phyloP scores from a whole-genome alignment of 2,797 vertebrate species.

The Acomys russatus region DNA sequence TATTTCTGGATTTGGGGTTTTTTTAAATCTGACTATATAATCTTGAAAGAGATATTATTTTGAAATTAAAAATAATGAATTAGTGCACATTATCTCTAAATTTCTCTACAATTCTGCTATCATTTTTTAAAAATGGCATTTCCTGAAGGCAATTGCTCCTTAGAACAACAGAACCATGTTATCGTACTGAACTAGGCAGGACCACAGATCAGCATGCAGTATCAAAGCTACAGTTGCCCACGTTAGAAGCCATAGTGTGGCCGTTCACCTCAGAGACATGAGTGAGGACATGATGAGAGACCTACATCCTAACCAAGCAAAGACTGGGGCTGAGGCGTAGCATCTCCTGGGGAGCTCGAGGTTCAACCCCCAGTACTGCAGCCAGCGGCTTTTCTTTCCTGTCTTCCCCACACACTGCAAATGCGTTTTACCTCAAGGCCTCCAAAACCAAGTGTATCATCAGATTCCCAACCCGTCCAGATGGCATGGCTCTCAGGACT shows the following conservation, averaged over 20 bases:
- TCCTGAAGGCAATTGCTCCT: not conserved
- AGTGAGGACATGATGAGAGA: not conserved
- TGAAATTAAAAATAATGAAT: slow-evolving; percentile 18
- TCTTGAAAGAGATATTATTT: not conserved
- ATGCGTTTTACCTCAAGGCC: not conserved
- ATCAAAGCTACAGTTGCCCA: not conserved
- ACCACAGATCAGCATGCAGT: accelerated
- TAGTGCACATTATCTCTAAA: not conserved
- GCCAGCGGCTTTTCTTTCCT: not conserved
- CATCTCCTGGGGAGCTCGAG: not conserved
- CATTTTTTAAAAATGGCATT: not conserved
- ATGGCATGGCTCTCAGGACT: accelerated
- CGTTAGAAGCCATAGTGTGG: not conserved
- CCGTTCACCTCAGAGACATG: not conserved
- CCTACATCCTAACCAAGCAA: not conserved
- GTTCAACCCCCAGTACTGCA: not conserved
- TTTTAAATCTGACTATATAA: too few species aligned
- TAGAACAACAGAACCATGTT: not conserved
- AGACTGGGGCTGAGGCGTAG: not conserved
- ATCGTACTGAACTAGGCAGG: not conserved
- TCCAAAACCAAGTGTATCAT: not conserved
- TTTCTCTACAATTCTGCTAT: not conserved
- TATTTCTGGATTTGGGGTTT: not conserved
- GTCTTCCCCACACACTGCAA: not conserved
- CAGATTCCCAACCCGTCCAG: not conserved